A percentile compares a stretch with the other conserved stretches of the same genome.
Evolutionary conservation across 2,113 vertebrate genomes (phyloP).

Genomic region (Embiotoca jacksoni): DNA sequence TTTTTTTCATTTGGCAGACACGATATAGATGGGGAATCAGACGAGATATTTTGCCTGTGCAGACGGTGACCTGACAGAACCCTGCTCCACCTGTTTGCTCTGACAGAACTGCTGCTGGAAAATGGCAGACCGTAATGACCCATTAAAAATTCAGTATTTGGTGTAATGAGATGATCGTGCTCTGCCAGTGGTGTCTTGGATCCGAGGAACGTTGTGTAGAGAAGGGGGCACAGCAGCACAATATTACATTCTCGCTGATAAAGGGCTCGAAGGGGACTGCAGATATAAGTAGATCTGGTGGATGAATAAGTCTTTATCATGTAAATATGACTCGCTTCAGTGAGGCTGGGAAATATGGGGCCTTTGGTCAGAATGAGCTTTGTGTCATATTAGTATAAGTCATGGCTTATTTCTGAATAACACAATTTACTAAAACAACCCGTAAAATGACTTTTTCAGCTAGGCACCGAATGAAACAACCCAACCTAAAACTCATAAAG

Average conservation of each 20-base stretch:
- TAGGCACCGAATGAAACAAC: constrained; percentile 57
- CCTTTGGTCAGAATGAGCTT: constrained; percentile 66
- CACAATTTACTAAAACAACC: constrained; percentile 67
- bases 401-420: constrained; percentile 67
- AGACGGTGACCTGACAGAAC: constrained; percentile 70
- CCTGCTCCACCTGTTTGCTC: constrained; percentile 75
- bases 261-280: constrained; percentile 46
- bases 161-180: constrained; percentile 72
- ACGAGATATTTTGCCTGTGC: constrained; percentile 56
- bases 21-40: constrained; percentile 68
- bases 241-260: constrained; percentile 54
- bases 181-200: constrained; percentile 56
- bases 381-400: constrained; percentile 72
- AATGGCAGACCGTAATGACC: constrained; percentile 63
- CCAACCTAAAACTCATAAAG: constrained; percentile 53
- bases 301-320: constrained; percentile 70
- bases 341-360: constrained; percentile 49
- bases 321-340: constrained; percentile 70
- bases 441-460: constrained; percentile 65
- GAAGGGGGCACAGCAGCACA: constrained; percentile 4
- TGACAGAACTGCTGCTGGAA: constrained; percentile 57
- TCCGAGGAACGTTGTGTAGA: constrained; percentile 38
- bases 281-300: constrained; percentile 52
- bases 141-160: constrained; percentile 77
- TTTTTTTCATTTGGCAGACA: constrained; percentile 44